Evolutionary conservation across 2,888 invertebrate genomes (phyloP).

Genomic region (Drosophila limbata): DNA sequence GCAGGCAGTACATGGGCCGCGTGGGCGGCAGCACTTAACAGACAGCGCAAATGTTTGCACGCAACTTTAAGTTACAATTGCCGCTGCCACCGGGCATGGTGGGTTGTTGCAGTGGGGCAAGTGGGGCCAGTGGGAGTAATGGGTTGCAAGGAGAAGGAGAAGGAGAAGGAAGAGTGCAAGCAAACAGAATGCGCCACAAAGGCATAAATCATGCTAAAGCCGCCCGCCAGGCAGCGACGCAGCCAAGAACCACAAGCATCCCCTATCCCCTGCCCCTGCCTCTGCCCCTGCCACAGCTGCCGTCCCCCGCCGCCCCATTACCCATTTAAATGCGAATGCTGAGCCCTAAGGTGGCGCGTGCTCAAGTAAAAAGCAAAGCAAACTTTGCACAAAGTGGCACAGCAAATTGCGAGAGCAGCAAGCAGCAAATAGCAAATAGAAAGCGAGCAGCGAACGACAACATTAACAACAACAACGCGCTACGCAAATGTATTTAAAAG

Average conservation of each 20-base stretch:
- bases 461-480: slow-evolving; percentile 10
- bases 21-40: slow-evolving; percentile 67
- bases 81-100: not conserved
- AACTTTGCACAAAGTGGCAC: slow-evolving; percentile 66
- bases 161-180: slow-evolving; percentile 19
- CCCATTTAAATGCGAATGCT: not conserved
- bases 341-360: slow-evolving; percentile 43
- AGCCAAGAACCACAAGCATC: slow-evolving; percentile 6
- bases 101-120: not conserved
- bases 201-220: slow-evolving; percentile 72
- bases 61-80: slow-evolving; percentile 73
- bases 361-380: slow-evolving; percentile 60
- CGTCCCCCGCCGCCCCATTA: too few relatives aligned
- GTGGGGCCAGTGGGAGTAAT: not conserved
- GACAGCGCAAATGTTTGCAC: slow-evolving; percentile 73
- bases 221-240: slow-evolving; percentile 25
- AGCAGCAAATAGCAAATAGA: slow-evolving; percentile 33
- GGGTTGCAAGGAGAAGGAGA: slow-evolving; percentile 2
- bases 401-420: slow-evolving; percentile 38
- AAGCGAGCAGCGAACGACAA: slow-evolving; percentile 1
- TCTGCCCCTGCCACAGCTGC: too few relatives aligned
- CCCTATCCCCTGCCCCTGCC: not conserved
- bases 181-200: slow-evolving; percentile 62
- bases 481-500: slow-evolving; percentile 74
- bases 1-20: slow-evolving; percentile 10